Evolutionary conservation across 2,888 invertebrate species (phyloP).

Genomic region (Cephus spinipes): DNA sequence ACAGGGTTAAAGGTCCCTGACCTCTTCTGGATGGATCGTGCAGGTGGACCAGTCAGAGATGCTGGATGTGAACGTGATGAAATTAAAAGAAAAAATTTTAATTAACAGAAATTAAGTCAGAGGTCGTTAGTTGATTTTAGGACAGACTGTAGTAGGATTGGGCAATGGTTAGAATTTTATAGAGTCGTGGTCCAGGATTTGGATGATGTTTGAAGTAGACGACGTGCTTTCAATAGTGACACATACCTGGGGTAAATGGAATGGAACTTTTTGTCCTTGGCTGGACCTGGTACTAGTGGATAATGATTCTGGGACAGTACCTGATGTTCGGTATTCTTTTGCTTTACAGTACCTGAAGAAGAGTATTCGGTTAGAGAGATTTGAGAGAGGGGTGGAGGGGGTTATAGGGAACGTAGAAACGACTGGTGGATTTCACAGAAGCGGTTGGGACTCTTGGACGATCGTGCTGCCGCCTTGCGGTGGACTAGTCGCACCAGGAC

Average conservation of each 20-base stretch:
- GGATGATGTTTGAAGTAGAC: neutral
- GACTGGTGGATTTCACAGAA: neutral
- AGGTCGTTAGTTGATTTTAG: neutral
- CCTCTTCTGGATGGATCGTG: neutral
- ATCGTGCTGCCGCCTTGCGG: neutral
- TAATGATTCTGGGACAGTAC: neutral
- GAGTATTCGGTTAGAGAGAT: neutral
- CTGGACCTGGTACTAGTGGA: conserved; percentile 10
- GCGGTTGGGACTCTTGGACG: neutral
- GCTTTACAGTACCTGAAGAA: neutral
- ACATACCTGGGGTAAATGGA: neutral
- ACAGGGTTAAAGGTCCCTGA: neutral
- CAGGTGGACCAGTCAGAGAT: neutral
- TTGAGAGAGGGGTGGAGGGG: neutral
- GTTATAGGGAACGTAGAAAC: neutral
- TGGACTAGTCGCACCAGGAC: conserved; percentile 11
- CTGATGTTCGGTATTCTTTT: neutral
- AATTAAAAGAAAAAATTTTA: neutral
- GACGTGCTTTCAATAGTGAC: neutral
- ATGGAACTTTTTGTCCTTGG: conserved; percentile 7
- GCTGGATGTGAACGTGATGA: neutral
- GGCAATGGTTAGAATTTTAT: neutral
- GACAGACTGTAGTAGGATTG: neutral
- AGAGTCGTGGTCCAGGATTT: neutral
- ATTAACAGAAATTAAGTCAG: neutral